A percentile compares a stretch with the other conserved stretches of the same genome.
These are phyloP conservation scores for Channa maculata DNA, from an alignment of 2,113 vertebrate species.

Conservation along the genomic window DNA sequence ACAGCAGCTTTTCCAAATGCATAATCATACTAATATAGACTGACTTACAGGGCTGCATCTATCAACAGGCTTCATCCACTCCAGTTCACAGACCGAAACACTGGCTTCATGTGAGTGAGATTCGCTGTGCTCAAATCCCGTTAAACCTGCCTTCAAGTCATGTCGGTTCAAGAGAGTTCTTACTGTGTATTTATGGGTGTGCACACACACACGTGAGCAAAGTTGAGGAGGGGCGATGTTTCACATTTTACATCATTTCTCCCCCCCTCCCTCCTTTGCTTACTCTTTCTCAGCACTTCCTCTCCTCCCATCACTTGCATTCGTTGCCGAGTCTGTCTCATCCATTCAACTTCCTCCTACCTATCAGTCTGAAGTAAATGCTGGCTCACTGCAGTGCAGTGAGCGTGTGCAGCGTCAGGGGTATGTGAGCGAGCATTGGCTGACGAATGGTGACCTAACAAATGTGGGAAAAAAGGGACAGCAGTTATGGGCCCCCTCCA, in stretches of 20 bases:
- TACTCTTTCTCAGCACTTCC: conserved; percentile 10
- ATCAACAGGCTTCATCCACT: conserved; percentile 71
- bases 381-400: conserved; percentile 90
- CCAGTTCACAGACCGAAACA: conserved; percentile 5
- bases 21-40: not conserved
- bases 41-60: conserved; percentile 62
- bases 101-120: conserved; percentile 14
- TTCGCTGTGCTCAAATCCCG: not conserved
- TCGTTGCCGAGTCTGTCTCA: conserved; percentile 26
- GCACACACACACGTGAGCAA: conserved; percentile 38
- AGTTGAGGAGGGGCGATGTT: conserved; percentile 48
- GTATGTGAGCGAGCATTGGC: conserved; percentile 64
- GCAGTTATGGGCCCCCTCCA: conserved; percentile 20
- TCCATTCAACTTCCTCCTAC: conserved; percentile 43
- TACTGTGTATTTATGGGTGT: conserved; percentile 26
- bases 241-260: conserved; percentile 48
- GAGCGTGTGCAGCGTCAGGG: conserved; percentile 88
- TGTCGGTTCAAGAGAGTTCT: conserved; percentile 26
- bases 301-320: conserved; percentile 44
- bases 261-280: not conserved
- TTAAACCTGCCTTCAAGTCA: conserved; percentile 21
- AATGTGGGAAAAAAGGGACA: conserved; percentile 22
- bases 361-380: conserved; percentile 81
- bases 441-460: conserved; percentile 44
- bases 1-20: not conserved